Conservation (phyloP, 2,888 invertebrate genomes). For the Phyto melanocephala region DNA sequence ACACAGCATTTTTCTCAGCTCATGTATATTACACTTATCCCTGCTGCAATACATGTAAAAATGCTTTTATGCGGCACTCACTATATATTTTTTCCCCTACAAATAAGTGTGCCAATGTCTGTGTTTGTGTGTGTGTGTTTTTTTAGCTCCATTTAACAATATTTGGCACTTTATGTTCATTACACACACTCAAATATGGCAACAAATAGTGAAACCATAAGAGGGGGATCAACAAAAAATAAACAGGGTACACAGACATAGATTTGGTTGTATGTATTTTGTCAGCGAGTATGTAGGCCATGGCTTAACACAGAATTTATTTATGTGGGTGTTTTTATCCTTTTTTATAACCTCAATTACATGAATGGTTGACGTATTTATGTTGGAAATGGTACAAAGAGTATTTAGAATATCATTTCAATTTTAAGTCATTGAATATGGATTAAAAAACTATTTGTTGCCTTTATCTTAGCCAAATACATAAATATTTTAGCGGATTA, state of each 20-base stretch:
- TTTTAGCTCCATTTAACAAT: slow-evolving; percentile 64
- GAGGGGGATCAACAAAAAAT: background rate
- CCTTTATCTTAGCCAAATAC: too few species aligned
- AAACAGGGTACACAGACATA: background rate
- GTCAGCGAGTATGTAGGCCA: slow-evolving; percentile 26
- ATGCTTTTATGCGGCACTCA: background rate
- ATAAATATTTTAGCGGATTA: too few species aligned
- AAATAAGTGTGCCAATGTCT: background rate
- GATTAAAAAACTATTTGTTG: too few species aligned
- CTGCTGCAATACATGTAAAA: background rate
- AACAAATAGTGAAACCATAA: slow-evolving; percentile 5
- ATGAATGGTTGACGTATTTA: background rate
- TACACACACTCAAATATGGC: slow-evolving; percentile 32
- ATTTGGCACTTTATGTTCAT: slow-evolving; percentile 66
- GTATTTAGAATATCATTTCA: background rate
- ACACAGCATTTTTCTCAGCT: slow-evolving; percentile 1
- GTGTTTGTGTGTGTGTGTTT: slow-evolving; percentile 9
- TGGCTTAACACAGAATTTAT: slow-evolving; percentile 36
- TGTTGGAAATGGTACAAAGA: too few species aligned
- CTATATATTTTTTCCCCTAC: too few species aligned
- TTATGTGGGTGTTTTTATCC: slow-evolving; percentile 32
- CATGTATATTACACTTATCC: background rate
- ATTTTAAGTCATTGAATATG: too few species aligned
- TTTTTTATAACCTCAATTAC: slow-evolving; percentile 7
- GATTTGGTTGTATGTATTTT: slow-evolving; percentile 4